Conservation (phyloP, 2,888 invertebrate species). For the Craniophora ligustri region DNA sequence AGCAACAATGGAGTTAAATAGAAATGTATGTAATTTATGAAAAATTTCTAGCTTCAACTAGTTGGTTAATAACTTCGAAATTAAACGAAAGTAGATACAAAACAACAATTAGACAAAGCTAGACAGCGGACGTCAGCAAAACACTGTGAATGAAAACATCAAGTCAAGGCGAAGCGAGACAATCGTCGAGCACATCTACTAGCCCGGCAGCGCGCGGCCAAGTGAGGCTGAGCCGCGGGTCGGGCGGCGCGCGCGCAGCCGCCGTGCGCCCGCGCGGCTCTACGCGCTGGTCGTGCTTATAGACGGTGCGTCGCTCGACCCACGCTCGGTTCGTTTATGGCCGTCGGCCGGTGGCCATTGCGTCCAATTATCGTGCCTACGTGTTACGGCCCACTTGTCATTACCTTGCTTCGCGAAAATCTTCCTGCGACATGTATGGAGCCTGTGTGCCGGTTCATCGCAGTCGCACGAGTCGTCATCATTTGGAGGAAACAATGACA, state of each 20-base stretch:
- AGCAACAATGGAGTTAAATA: conserved; percentile 24
- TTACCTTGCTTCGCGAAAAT: conserved; percentile 81
- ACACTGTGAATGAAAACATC: conserved; percentile 85
- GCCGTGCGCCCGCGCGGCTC: conserved; percentile 56
- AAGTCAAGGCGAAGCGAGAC: conserved; percentile 71
- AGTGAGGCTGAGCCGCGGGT: conserved; percentile 56
- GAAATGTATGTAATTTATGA: conserved; percentile 25
- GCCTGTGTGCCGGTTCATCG: conserved; percentile 51
- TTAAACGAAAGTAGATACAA: conserved; percentile 70
- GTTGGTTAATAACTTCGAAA: conserved; percentile 51
- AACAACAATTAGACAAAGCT: conserved; percentile 63
- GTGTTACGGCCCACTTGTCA: conserved; percentile 84
- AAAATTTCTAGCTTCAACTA: conserved; percentile 29
- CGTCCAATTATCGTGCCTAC: conserved; percentile 87
- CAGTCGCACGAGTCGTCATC: conserved; percentile 41
- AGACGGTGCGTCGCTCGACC: conserved; percentile 82
- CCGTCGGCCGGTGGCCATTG: conserved; percentile 81
- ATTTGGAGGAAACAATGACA: conserved; percentile 50
- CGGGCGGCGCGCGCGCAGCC: conserved; percentile 40
- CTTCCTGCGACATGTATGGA: conserved; percentile 74
- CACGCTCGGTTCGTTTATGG: conserved; percentile 82
- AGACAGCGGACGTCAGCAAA: conserved; percentile 73
- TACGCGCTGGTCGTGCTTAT: conserved; percentile 63
- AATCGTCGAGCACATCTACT: conserved; percentile 71
- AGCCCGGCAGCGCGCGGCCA: conserved; percentile 61